Evolutionary conservation across 2,113 vertebrate species (phyloP), one percentile per base, ranked within the genome.

Genomic region (Galbula dea): DNA sequence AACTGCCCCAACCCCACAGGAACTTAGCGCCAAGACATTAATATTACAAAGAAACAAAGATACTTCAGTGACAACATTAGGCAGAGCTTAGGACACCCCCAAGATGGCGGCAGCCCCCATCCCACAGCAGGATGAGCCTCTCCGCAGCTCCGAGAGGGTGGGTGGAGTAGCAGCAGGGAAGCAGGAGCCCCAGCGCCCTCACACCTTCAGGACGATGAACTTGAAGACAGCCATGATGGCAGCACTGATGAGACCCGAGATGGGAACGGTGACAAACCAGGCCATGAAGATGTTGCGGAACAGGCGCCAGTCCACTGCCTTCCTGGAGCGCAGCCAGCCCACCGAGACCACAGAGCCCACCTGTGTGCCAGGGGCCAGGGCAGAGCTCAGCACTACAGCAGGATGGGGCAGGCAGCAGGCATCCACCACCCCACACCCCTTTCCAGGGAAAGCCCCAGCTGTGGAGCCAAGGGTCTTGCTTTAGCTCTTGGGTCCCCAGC

Each of bases 251-350:
- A 99, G 83, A 6, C 99, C 99, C 0, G 99, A 98, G 83, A 99
- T 99, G 9, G 99, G 99, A 63, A 99, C 99, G 0, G 99, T 99
- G 54, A 99, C 99, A 5, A 99, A 99, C 99, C 99, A 99, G 51
- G 99, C 99, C 96, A 99, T 98, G 92, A 99, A 99, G 95, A 99
- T 99, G 95, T 99, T 99, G 57, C 99, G 98, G 96, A 99, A 99
- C 58, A 99, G 98, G 45, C 94, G 97, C 99, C 99, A 99, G 93
- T 99, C 99, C 21, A 99, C 99, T 0, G 99, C 98, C 88, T 99
- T 99, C 96, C 97, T 98, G 88, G 99, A 99, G 62, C 99, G 98
- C 77, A 99, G 98, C 99, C 99, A 99, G 77, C 99, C 99, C 68
- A 99, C 99, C 0, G 99, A 98, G 7, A 99, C 99, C 48, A 99